Evolutionary conservation across 1,140 invertebrate species (phyloP).

Genomic region (Drosophila dunni): DNA sequence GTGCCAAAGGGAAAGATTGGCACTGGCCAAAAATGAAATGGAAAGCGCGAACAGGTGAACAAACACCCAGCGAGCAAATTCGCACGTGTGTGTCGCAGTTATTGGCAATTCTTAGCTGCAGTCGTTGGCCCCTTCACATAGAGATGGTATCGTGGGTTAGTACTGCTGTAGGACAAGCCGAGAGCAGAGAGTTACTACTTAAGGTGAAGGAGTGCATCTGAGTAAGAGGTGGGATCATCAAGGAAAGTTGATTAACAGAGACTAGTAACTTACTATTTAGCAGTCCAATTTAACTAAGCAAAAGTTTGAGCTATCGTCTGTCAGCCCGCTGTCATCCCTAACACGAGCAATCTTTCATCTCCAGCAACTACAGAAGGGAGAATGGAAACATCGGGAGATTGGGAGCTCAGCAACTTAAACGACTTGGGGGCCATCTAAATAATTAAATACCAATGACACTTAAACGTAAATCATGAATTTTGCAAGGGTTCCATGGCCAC

Average conservation of each 20-base stretch:
- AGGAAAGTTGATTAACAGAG: background rate
- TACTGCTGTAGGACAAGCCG: background rate
- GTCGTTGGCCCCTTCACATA: background rate
- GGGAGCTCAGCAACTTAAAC: constrained; percentile 52
- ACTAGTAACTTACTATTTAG: background rate
- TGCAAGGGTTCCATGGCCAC: constrained; percentile 56
- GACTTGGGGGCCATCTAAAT: constrained; percentile 71
- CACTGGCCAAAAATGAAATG: constrained; percentile 63
- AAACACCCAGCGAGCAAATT: constrained; percentile 44
- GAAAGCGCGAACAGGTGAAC: constrained; percentile 61
- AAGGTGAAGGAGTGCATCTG: background rate
- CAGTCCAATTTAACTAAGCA: background rate
- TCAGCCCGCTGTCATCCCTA: constrained; percentile 21
- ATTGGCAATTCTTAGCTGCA: constrained; percentile 43
- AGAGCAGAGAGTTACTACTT: background rate
- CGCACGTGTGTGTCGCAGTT: constrained; percentile 28
- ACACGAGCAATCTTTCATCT: constrained; percentile 21
- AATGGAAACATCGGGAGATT: constrained; percentile 13
- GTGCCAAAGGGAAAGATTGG: background rate
- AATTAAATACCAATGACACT: constrained; percentile 82
- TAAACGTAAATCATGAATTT: constrained; percentile 83
- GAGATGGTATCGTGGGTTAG: constrained; percentile 26
- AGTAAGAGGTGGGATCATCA: too few species aligned
- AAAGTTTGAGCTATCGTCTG: background rate
- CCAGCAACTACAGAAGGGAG: constrained; percentile 30